phyloP scores from a whole-genome alignment of 2,888 invertebrate species.

The Capitulum mitella region DNA sequence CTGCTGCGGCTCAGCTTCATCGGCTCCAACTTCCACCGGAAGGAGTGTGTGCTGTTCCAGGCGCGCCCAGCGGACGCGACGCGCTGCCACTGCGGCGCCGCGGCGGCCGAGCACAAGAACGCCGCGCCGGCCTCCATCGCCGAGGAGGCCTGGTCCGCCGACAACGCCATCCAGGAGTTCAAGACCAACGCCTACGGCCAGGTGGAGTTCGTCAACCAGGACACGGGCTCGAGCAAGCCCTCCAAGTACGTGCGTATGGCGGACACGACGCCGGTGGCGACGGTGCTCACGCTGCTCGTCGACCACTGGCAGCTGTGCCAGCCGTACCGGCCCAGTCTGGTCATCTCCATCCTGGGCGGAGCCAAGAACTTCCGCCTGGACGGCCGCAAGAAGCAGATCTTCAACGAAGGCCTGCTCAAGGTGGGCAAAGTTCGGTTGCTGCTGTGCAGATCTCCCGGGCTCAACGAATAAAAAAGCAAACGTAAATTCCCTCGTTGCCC shows the following conservation, averaged over 20 bases:
- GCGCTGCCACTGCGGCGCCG: conserved; percentile 28
- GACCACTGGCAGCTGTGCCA: conserved; percentile 43
- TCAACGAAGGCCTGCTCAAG: conserved; percentile 43
- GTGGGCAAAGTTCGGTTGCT: too few relatives aligned
- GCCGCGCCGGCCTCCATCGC: conserved; percentile 12
- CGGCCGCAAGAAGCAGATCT: conserved; percentile 43
- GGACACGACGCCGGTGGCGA: conserved; percentile 40
- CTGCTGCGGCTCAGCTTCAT: conserved; percentile 28
- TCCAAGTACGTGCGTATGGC: conserved; percentile 43
- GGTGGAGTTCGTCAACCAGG: conserved; percentile 38
- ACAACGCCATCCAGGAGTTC: conserved; percentile 29
- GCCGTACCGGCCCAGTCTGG: conserved; percentile 42
- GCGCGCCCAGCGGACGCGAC: neutral
- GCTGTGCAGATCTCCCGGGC: too few relatives aligned
- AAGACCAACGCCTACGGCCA: conserved; percentile 39
- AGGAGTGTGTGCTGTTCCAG: conserved; percentile 30
- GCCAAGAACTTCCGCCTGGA: conserved; percentile 46
- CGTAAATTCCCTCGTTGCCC: too few relatives aligned
- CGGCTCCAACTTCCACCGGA: conserved; percentile 30
- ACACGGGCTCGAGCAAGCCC: conserved; percentile 35
- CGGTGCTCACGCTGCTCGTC: conserved; percentile 41
- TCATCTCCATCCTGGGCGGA: conserved; percentile 46
- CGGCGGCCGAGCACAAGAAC: conserved; percentile 24
- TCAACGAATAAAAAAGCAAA: too few relatives aligned
- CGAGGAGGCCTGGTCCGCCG: conserved; percentile 23